These are phyloP conservation scores for Drosophila incognita DNA, from an alignment of 2,888 invertebrate genomes.

Conservation along the genomic window DNA sequence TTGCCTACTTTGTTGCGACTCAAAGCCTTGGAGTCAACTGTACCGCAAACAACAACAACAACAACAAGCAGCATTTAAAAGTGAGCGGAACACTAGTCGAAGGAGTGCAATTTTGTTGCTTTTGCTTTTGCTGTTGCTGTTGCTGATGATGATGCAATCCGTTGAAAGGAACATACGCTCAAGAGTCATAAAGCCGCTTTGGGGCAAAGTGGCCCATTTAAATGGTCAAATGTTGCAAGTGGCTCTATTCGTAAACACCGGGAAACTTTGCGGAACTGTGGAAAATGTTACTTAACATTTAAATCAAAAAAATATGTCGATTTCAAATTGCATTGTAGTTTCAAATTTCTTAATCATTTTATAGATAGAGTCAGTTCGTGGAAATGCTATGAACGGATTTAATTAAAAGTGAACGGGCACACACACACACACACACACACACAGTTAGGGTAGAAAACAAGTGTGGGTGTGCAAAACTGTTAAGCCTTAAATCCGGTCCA, in stretches of 20 bases:
- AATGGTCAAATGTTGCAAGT: background rate
- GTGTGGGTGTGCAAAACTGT: background rate
- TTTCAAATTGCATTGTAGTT: background rate
- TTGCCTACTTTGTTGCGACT: constrained; percentile 46
- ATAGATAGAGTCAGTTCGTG: background rate
- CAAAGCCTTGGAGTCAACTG: constrained; percentile 9
- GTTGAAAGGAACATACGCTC: background rate
- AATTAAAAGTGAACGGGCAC: background rate
- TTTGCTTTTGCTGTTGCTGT: background rate
- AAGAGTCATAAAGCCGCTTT: constrained; percentile 16
- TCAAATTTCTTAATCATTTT: background rate
- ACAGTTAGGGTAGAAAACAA: background rate
- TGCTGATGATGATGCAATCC: constrained; percentile 40
- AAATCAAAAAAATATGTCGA: background rate
- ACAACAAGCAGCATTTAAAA: background rate
- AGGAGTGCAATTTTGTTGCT: constrained; percentile 3
- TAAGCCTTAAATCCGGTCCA: background rate
- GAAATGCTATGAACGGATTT: background rate
- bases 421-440: background rate
- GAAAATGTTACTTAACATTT: background rate
- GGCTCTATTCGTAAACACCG: background rate
- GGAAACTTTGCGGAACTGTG: background rate
- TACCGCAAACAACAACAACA: background rate
- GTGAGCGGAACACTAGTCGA: background rate
- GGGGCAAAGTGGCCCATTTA: background rate